Percentiles rank a stretch among this genome's conserved stretches.
These are phyloP conservation scores for Drosophila obscura DNA, from an alignment of 1,140 invertebrate genomes.

Conservation along the genomic window DNA sequence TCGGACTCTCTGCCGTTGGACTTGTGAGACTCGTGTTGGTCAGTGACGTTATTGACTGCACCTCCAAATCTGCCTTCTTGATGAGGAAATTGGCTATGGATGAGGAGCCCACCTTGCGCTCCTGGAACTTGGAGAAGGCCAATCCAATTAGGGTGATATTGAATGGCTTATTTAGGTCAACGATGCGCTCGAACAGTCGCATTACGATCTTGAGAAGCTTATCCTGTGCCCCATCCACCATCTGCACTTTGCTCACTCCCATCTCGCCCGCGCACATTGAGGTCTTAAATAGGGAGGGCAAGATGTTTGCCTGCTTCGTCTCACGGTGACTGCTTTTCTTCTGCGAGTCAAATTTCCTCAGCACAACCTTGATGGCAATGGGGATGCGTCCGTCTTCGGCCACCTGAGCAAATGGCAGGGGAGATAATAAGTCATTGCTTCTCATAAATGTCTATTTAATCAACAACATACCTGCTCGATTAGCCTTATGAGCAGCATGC, in stretches of 20 bases:
- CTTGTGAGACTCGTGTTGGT: constrained; percentile 83
- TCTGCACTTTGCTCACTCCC: constrained; percentile 78
- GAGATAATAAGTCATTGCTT: too few species aligned
- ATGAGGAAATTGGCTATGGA: constrained; percentile 90
- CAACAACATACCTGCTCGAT: constrained; percentile 85
- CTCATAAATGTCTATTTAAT: not conserved
- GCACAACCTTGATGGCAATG: constrained; percentile 88
- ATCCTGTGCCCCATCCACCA: constrained; percentile 86
- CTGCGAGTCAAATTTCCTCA: constrained; percentile 87
- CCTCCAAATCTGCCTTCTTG: constrained; percentile 87
- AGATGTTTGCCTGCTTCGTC: constrained; percentile 89
- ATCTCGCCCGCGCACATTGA: constrained; percentile 83
- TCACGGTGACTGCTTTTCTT: constrained; percentile 88
- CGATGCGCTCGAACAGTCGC: constrained; percentile 89
- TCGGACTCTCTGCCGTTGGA: constrained; percentile 57
- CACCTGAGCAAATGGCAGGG: constrained; percentile 76
- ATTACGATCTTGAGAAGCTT: constrained; percentile 89
- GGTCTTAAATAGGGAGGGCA: constrained; percentile 86
- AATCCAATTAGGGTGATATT: constrained; percentile 91
- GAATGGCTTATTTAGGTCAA: constrained; percentile 89
- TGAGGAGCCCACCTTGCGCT: constrained; percentile 86
- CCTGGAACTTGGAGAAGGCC: constrained; percentile 91
- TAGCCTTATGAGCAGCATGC: constrained; percentile 87
- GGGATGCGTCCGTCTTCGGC: constrained; percentile 91
- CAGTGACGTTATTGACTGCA: constrained; percentile 88